Base-by-base conservation (phyloP, 2,113 vertebrate genomes). In the Polypterus bichir region DNA sequence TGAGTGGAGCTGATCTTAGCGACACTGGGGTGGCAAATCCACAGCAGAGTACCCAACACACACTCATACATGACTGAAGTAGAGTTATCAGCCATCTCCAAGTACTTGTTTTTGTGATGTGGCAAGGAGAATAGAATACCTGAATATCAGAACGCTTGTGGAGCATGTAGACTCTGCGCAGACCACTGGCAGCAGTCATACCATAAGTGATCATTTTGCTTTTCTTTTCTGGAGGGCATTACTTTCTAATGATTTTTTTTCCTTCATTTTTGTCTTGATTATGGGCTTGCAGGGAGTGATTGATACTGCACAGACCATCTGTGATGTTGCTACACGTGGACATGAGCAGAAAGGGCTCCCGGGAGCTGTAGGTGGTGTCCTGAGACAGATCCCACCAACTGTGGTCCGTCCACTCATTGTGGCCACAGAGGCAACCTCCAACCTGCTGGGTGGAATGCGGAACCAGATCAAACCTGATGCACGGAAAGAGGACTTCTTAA, bases 291-390 rank as follows among this genome's bases (percentile, higher is more conserved):
- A 93, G 92, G 92, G 92, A 44, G 83, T 95, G 67, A 87, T 93
- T 6, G 91, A 93, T 74, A 92, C 92, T 0, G 92, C 92, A 49
- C 92, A 93, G 78, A 91, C 89, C 45, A 82, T 94, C 71, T 92
- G 90, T 3, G 89, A 91, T 0, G 91, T 94, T 65, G 91, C 91
- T 0, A 83, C 91, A 1, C 85, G 92, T 0, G 92, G 92, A 44
- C 92, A 94, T 1, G 90, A 95, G 66, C 92, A 95, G 76, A 95
- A 94, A 69, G 92, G 92, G 61, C 78, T 95, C 69, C 89, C 92
- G 0, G 92, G 92, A 0, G 92, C 92, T 0, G 91, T 95, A 48
- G 92, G 92, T 0, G 92, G 92, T 0, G 91, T 95, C 71, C 81
- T 95, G 73, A 85, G 92, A n/a, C 92, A 95, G 79, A 89, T 94